Evolutionary conservation across 2,113 vertebrate species (phyloP).

Genomic region (Toxotes chatareus): DNA sequence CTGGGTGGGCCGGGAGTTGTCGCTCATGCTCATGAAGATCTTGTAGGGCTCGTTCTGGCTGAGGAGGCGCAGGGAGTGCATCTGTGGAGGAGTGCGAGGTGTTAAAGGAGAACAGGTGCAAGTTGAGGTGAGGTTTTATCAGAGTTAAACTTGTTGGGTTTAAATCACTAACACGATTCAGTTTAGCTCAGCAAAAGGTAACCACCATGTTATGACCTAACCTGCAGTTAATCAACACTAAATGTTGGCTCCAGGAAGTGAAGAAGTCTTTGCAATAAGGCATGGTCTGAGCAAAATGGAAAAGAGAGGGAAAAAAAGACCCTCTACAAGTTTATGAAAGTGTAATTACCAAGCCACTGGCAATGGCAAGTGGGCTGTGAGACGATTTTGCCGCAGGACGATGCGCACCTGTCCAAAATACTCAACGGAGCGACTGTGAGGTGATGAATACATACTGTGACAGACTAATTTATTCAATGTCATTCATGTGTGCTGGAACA

Average conservation of each 20-base stretch:
- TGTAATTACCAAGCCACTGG: neutral
- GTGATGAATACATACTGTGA: no score
- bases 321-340: neutral
- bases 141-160: no score
- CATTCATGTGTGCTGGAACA: no score
- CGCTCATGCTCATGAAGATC: slow-evolving; percentile 98
- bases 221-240: neutral
- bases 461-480: no score
- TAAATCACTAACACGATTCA: neutral
- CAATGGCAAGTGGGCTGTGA: neutral
- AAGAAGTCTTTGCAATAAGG: neutral
- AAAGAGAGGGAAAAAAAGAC: neutral
- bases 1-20: slow-evolving; percentile 94
- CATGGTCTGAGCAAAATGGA: neutral
- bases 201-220: neutral
- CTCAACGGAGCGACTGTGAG: neutral
- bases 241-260: neutral
- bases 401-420: no score
- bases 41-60: slow-evolving; percentile 97
- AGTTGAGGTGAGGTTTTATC: neutral
- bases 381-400: neutral
- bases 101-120: neutral
- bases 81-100: slow-evolving; percentile 75
- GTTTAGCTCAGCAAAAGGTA: neutral
- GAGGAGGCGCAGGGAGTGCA: slow-evolving; percentile 96